Conservation (phyloP, 2,113 vertebrate species). For the Pangasianodon hypophthalmus region DNA sequence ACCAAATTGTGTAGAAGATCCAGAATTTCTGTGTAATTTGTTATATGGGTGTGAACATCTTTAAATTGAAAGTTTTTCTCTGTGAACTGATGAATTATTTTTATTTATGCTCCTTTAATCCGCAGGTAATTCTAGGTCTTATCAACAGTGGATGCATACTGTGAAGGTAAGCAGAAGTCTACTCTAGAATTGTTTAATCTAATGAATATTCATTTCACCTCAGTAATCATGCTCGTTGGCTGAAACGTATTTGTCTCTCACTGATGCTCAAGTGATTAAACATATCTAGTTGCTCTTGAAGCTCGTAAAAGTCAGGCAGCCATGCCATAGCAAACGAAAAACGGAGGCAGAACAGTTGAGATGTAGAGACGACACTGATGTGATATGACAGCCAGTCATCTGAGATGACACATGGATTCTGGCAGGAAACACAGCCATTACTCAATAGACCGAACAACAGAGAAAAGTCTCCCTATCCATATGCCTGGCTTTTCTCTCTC, state of each 20-base stretch:
- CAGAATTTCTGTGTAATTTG: background rate
- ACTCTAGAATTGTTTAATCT: slow-evolving; percentile 14
- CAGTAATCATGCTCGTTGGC: slow-evolving; percentile 13
- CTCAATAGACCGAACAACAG: slow-evolving; percentile 68
- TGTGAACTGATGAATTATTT: background rate
- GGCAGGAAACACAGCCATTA: slow-evolving; percentile 75
- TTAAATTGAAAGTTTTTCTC: background rate
- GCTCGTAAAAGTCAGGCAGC: background rate
- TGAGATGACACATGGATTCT: slow-evolving; percentile 75
- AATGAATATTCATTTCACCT: slow-evolving; percentile 35
- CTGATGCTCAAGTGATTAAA: slow-evolving; percentile 29
- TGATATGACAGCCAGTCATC: slow-evolving; percentile 77
- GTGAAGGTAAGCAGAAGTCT: slow-evolving; percentile 83
- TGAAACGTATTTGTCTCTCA: slow-evolving; percentile 2
- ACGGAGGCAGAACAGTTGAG: slow-evolving; percentile 71
- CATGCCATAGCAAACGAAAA: slow-evolving; percentile 24
- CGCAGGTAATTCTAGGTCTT: slow-evolving; percentile 87
- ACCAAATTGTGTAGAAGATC: background rate
- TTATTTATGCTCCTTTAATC: slow-evolving; percentile 50
- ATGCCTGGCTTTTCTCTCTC: slow-evolving; percentile 63
- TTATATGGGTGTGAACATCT: background rate
- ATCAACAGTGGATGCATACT: slow-evolving; percentile 93
- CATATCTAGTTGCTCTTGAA: slow-evolving; percentile 24
- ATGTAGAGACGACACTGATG: slow-evolving; percentile 72
- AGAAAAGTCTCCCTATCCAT: slow-evolving; percentile 55